Base-by-base conservation (phyloP, 1,140 invertebrate genomes). In the Bathynomus jamesi region DNA sequence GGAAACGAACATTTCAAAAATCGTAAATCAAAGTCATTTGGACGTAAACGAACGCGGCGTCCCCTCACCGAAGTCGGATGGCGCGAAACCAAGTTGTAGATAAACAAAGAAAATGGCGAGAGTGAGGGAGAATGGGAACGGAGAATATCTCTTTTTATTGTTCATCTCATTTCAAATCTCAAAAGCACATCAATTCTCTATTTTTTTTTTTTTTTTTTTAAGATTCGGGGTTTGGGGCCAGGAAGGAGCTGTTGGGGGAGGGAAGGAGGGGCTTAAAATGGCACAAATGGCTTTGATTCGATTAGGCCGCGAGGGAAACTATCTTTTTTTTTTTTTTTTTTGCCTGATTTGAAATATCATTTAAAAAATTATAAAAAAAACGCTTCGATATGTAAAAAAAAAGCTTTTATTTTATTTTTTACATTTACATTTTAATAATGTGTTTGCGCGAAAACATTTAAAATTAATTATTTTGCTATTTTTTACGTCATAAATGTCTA, bases 31-130 rank as follows among this genome's bases (percentile, higher is more conserved):
- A 40, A 40, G 32, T 40, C 32, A 40, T 40, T 40, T 17, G 32
- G 28, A 32, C 40, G 69, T 31, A 27, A 10, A 65, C 40, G 25
- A 63, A 31, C 27, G 0, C 21, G 61, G 69, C 61, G 31, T 25
- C 25, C 69, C 65, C 30, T 72, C 67, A 72, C 40, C 32, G 70
- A 32, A 64, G 65, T 29, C 70, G 65, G 65, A 72, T 72, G 70
- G 70, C 70, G 70, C 64, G 65, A 67, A 53, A 67, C 65, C 24
- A 28, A 32, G 28, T 69, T 61, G 40, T 27, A 67, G 65, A 72
- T 72, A 72, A 67, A 72, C 70, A 72, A 72, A 72, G 70, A 62
- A 72, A 61, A 72, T 72, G 70, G 70, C 70, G 65, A 60, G 65
- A 62, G 61, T 60, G 61, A 67, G 70, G 67, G 40, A 72, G 70